Percentiles rank a stretch among this genome's conserved stretches.
Conservation (phyloP, 1,140 invertebrate species). For the Cydia pomonella region DNA sequence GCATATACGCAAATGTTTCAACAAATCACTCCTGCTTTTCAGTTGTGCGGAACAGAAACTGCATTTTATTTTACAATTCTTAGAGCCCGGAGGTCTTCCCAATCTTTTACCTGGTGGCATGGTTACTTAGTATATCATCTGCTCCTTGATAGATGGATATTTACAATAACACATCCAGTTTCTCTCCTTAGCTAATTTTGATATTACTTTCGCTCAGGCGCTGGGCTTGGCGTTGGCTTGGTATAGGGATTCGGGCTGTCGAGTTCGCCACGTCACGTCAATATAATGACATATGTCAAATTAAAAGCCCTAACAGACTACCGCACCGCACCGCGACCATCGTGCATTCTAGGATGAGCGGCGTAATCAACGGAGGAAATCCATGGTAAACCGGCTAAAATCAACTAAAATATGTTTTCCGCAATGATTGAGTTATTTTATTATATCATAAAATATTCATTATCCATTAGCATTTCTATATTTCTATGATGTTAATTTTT, state of each 20-base stretch:
- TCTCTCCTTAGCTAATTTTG: conserved; percentile 54
- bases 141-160: conserved; percentile 31
- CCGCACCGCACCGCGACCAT: no score
- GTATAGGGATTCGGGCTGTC: conserved; percentile 7
- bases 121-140: conserved; percentile 10
- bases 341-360: no score
- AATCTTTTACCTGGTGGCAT: conserved; percentile 59
- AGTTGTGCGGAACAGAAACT: not conserved
- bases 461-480: no score
- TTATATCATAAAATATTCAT: no score
- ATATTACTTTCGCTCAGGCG: conserved; percentile 77
- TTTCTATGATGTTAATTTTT: no score
- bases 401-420: no score
- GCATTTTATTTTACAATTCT: conserved; percentile 39
- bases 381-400: no score
- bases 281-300: conserved; percentile 20
- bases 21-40: not conserved
- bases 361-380: no score
- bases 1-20: conserved; percentile 19
- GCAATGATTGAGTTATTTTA: no score
- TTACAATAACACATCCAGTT: conserved; percentile 45
- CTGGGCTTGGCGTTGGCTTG: conserved; percentile 37
- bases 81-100: conserved; percentile 52
- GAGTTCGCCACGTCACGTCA: conserved; percentile 28
- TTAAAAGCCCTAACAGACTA: no score